Base-by-base conservation (phyloP, 2,797 vertebrate species). In the Echiichthys vipera region DNA sequence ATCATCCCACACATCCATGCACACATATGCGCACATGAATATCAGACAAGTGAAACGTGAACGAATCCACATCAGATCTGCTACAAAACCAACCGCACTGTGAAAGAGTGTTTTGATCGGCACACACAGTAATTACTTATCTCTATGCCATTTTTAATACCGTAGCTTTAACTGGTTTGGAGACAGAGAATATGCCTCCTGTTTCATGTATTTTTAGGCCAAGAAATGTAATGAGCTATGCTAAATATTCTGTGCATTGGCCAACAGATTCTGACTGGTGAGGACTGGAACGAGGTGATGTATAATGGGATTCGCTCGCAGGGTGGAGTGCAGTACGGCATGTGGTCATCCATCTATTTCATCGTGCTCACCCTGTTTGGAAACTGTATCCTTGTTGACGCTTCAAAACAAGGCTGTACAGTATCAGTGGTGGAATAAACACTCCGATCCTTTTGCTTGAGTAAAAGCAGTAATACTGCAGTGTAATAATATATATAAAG, bases 201-300 rank as follows among this genome's bases (percentile, higher is more conserved):
- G 17, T 68, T 59, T 57, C 22, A 47, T 66, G 46, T 57, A 62
- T 69, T 87, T 79, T 71, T 30, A 78, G 59, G 36, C 27, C 50
- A 65, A 68, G 27, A 20, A 30, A 5, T 56, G 29, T 57, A 13
- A 56, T 72, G 37, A 65, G 53, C 61, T 12, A 34, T 65, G 22
- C 32, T 29, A n/a, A 71, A 61, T 78, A 34, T 51, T 73, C 34
- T 65, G 9, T 78, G 34, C 30, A 4, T 84, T 71, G 70, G 7
- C 59, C 70, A 45, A 2, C 87, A 99, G 98, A 99, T 99, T 86
- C 91, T 99, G 86, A 99, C 98, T 0, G 98, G 98, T 0, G 98
- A 99, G 88, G 98, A 99, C 92, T 99, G 98, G 98, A 99, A 99
- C 0, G 98, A 99, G 87, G 98, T 99, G 86, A 99, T 99, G 98